Percentiles rank a stretch among this genome's conserved stretches.
Evolutionary conservation across 2,113 vertebrate genomes (phyloP).

Genomic region (Melospiza georgiana): DNA sequence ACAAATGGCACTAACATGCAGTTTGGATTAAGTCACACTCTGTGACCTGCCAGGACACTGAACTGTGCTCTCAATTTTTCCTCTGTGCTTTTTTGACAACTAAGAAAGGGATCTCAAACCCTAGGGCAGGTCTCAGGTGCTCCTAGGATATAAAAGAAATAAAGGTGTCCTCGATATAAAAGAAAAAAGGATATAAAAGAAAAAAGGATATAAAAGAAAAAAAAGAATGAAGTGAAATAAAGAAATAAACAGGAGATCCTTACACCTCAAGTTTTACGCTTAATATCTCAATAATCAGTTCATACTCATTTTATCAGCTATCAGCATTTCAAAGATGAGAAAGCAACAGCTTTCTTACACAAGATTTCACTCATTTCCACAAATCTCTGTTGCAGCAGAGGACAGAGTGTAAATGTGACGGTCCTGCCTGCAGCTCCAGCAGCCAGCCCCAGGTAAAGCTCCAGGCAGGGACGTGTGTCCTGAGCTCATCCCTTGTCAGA

Average conservation of each 20-base stretch:
- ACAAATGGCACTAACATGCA: not conserved
- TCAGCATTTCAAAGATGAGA: not conserved
- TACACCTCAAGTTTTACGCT: not conserved
- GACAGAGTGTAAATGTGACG: not conserved
- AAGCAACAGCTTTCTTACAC: not conserved
- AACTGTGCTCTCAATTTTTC: not conserved
- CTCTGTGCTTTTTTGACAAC: not conserved
- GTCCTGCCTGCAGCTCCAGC: not conserved
- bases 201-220: no score
- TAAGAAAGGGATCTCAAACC: not conserved
- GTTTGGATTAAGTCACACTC: not conserved
- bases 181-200: no score
- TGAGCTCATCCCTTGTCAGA: not conserved
- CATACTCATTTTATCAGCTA: not conserved
- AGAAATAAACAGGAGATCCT: not conserved
- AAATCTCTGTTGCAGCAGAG: not conserved
- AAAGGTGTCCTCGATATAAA: no score
- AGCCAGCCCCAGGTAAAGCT: not conserved
- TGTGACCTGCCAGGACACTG: not conserved
- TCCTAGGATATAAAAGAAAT: no score
- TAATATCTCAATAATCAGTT: not conserved
- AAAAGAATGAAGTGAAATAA: not conserved
- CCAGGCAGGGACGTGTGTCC: accelerated
- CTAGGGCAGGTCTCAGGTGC: not conserved
- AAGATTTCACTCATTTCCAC: not conserved